Evolutionary conservation across 2,113 vertebrate genomes (phyloP).

Genomic region (Callionymus lyra): DNA sequence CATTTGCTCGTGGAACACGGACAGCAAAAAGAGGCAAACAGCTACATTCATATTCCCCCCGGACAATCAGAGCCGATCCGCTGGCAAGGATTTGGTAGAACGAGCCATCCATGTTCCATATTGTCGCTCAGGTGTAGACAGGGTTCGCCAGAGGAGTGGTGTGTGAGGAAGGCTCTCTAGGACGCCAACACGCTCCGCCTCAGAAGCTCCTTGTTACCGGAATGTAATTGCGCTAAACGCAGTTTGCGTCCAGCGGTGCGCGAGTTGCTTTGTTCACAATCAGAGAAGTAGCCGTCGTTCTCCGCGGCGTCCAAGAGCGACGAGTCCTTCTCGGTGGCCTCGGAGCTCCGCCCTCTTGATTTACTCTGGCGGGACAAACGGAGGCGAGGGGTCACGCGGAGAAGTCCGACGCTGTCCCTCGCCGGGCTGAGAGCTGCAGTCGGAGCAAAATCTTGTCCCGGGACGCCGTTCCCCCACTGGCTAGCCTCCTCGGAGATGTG

Average conservation of each 20-base stretch:
- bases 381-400: slow-evolving; percentile 62
- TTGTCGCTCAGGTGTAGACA: slow-evolving; percentile 36
- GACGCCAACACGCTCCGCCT: slow-evolving; percentile 88
- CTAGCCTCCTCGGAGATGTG: slow-evolving; percentile 57
- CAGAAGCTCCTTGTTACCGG: slow-evolving; percentile 82
- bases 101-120: slow-evolving; percentile 26
- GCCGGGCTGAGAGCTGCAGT: neutral
- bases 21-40: slow-evolving; percentile 29
- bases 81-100: slow-evolving; percentile 46
- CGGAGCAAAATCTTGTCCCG: neutral
- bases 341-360: slow-evolving; percentile 53
- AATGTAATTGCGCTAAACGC: slow-evolving; percentile 72
- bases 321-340: slow-evolving; percentile 55
- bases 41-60: slow-evolving; percentile 56
- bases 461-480: slow-evolving; percentile 24
- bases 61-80: slow-evolving; percentile 28
- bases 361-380: slow-evolving; percentile 75
- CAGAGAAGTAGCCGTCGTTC: slow-evolving; percentile 87
- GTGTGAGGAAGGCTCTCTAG: slow-evolving; percentile 52
- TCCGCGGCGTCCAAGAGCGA: slow-evolving; percentile 72
- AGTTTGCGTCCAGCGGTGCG: slow-evolving; percentile 66
- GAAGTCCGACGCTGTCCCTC: slow-evolving; percentile 11
- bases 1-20: slow-evolving; percentile 22
- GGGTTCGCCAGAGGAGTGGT: slow-evolving; percentile 53
- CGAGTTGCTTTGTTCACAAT: slow-evolving; percentile 82